Evolutionary conservation across 1,140 invertebrate species (phyloP).

Genomic region (Ectropis grisescens): DNA sequence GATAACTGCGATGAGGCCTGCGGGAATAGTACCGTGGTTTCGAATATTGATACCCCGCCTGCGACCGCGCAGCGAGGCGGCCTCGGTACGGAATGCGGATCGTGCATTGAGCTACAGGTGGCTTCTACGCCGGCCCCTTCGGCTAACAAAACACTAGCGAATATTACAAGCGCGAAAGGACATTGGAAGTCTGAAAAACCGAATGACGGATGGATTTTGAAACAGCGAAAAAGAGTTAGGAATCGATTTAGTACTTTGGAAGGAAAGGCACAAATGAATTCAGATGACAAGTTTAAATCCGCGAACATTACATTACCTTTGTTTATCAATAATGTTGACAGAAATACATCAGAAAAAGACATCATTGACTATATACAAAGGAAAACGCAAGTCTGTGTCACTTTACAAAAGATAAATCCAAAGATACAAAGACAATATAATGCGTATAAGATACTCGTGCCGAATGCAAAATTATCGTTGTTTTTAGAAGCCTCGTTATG

Average conservation of each 20-base stretch:
- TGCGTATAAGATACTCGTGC: slow-evolving; percentile 8
- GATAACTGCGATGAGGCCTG: too few relatives aligned
- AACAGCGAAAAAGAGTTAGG: slow-evolving; percentile 3
- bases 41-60: too few relatives aligned
- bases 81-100: not conserved
- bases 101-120: too few relatives aligned
- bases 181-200: not conserved
- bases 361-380: slow-evolving; percentile 5
- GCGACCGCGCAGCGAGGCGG: not conserved
- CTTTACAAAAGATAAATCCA: not conserved
- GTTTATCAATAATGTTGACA: slow-evolving; percentile 8
- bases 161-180: not conserved
- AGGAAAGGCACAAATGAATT: not conserved
- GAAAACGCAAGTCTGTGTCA: slow-evolving; percentile 1
- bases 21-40: too few relatives aligned
- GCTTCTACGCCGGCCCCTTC: too few relatives aligned
- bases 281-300: slow-evolving; percentile 3
- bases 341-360: slow-evolving; percentile 4
- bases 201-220: slow-evolving; percentile 3
- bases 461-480: slow-evolving; percentile 3
- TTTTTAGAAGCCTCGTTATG: slow-evolving; percentile 8
- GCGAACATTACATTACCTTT: slow-evolving; percentile 3
- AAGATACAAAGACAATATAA: slow-evolving; percentile 4
- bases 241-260: not conserved
- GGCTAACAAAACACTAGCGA: too few relatives aligned